These are phyloP conservation scores for Ptychodera flava DNA, from an alignment of 35 echinoderm and acorn worm species.

Conservation along the genomic window DNA sequence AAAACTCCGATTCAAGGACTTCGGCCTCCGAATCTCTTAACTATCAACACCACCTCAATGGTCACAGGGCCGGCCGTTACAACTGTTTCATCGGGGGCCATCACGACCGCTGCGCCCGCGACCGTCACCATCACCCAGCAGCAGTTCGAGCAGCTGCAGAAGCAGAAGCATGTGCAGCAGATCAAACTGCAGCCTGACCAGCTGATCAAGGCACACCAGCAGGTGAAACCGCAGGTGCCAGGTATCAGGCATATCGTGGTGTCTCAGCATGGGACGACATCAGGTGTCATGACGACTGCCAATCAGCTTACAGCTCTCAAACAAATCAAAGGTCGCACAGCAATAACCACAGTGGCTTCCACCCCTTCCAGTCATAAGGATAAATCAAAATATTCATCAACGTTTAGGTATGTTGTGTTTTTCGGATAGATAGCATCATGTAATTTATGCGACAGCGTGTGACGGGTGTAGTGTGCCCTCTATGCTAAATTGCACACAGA, in stretches of 20 bases:
- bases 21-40: neutral
- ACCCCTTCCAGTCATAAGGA: neutral
- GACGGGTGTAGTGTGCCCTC: too few species aligned
- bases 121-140: conserved; percentile 5
- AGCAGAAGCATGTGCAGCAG: conserved; percentile 17
- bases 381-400: neutral
- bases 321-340: neutral
- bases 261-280: neutral
- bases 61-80: conserved; percentile 3
- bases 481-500: too few species aligned
- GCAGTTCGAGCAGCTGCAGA: conserved; percentile 31
- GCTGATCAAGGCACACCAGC: neutral
- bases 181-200: neutral
- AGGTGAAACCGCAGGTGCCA: neutral
- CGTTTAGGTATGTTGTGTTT: neutral
- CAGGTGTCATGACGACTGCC: neutral
- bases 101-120: neutral
- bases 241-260: neutral
- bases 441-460: too few species aligned
- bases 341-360: neutral
- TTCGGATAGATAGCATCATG: too few species aligned
- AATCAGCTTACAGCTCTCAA: neutral
- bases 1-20: conserved; percentile 58
- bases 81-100: neutral
- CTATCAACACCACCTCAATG: neutral